Conservation (phyloP, 2,888 invertebrate genomes). For the Melanotus villosus region DNA sequence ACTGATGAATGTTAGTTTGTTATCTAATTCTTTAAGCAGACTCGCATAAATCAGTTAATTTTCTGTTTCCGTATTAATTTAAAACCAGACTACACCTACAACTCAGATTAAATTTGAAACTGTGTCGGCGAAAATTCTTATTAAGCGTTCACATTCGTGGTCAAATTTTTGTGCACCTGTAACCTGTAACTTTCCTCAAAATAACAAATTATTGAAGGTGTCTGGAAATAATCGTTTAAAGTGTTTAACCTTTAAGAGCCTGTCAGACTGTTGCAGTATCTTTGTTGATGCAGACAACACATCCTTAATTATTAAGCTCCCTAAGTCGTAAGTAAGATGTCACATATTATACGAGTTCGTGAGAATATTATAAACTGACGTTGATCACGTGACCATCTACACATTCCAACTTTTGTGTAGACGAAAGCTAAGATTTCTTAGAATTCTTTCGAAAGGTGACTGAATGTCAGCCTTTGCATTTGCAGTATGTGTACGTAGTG, state of each 20-base stretch:
- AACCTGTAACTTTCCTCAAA: constrained; percentile 5
- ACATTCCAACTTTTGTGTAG: background rate
- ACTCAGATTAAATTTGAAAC: no score
- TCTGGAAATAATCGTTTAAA: constrained; percentile 5
- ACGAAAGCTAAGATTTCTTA: background rate
- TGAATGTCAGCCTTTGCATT: no score
- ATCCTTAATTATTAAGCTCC: constrained; percentile 36
- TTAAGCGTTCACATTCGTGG: background rate
- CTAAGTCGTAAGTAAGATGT: constrained; percentile 14
- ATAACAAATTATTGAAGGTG: constrained; percentile 18
- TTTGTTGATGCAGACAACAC: constrained; percentile 32
- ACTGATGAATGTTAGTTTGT: no score
- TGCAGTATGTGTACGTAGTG: no score
- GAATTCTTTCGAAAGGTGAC: background rate
- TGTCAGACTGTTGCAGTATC: constrained; percentile 11
- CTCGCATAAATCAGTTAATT: no score
- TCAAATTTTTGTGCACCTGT: background rate
- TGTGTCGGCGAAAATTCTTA: no score
- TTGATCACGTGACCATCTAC: constrained; percentile 8
- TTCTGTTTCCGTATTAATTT: no score
- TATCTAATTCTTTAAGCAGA: no score
- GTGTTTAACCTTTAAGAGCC: background rate
- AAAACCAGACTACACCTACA: no score
- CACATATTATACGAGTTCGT: constrained; percentile 22
- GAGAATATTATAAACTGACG: constrained; percentile 32